A percentile compares a stretch with the other conserved stretches of the same genome.
Evolutionary conservation across 1,140 invertebrate species (phyloP).

Genomic region (Geopemphigus sp.): DNA sequence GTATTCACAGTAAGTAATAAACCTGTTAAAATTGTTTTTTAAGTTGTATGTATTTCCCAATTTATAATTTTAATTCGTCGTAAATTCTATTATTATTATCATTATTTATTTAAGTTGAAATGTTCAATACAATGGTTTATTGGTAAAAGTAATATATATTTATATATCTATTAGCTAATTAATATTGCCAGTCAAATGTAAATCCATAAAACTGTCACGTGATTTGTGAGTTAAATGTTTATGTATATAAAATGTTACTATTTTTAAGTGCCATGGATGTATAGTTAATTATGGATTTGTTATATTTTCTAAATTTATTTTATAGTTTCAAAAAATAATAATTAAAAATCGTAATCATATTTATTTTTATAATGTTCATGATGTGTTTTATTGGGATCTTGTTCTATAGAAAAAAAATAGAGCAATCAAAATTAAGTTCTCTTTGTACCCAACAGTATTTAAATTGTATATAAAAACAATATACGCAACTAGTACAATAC

Average conservation of each 20-base stretch:
- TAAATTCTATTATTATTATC: not conserved
- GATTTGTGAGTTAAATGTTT: not conserved
- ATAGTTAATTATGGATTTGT: slow-evolving; percentile 34
- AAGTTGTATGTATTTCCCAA: slow-evolving; percentile 5
- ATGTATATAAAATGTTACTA: slow-evolving; percentile 21
- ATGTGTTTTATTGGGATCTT: not conserved
- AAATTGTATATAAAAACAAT: not conserved
- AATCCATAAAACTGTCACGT: not conserved
- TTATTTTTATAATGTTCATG: slow-evolving; percentile 5
- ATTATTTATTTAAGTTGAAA: not conserved
- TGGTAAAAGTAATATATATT: not conserved
- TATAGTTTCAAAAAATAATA: not conserved
- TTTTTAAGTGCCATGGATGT: slow-evolving; percentile 40
- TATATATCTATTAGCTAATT: not conserved
- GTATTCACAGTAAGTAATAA: slow-evolving; percentile 1
- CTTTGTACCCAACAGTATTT: not conserved
- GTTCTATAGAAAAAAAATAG: not conserved
- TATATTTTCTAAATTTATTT: slow-evolving; percentile 24
- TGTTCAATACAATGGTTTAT: not conserved
- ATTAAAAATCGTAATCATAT: not conserved
- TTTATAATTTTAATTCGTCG: not conserved
- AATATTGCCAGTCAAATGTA: not conserved
- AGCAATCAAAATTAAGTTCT: not conserved
- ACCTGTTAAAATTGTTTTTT: not conserved
- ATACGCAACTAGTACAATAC: not conserved